These are phyloP conservation scores for Cryptotermes secundus DNA, from an alignment of 1,140 invertebrate species.

Conservation along the genomic window DNA sequence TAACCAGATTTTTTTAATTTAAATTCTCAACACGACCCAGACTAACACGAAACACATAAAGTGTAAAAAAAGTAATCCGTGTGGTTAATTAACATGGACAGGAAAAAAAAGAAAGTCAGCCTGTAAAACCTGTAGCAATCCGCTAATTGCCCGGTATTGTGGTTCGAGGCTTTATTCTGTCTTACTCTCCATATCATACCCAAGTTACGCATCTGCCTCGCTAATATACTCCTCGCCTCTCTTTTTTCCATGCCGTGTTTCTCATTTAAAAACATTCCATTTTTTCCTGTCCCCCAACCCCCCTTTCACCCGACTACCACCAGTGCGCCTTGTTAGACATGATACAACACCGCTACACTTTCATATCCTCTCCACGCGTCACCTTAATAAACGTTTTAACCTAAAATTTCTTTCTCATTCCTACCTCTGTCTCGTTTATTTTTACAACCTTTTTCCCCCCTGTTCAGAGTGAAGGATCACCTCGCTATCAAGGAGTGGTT, in stretches of 20 bases:
- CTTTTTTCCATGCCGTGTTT: neutral
- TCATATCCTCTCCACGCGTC: neutral
- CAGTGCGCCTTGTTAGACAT: conserved; percentile 6
- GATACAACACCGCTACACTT: conserved; percentile 11
- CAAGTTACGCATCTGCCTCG: neutral
- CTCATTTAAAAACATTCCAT: conserved; percentile 3
- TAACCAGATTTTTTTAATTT: neutral
- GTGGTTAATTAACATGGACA: conserved; percentile 1
- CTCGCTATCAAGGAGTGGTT: neutral
- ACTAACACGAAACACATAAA: neutral
- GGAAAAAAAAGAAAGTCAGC: neutral
- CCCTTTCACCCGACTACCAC: neutral
- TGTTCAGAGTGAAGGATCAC: neutral
- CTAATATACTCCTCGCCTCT: neutral
- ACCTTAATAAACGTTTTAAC: neutral
- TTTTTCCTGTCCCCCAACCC: neutral
- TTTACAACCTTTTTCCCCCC: neutral
- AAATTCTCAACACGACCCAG: neutral
- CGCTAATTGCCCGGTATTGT: neutral
- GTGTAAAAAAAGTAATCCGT: neutral
- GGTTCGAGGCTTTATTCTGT: neutral
- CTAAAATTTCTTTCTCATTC: conserved; percentile 17
- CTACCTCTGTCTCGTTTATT: neutral
- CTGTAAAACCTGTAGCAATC: neutral
- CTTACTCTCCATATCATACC: neutral